These are phyloP conservation scores for Drosophila cardini DNA, from an alignment of 1,140 invertebrate species.

Conservation along the genomic window DNA sequence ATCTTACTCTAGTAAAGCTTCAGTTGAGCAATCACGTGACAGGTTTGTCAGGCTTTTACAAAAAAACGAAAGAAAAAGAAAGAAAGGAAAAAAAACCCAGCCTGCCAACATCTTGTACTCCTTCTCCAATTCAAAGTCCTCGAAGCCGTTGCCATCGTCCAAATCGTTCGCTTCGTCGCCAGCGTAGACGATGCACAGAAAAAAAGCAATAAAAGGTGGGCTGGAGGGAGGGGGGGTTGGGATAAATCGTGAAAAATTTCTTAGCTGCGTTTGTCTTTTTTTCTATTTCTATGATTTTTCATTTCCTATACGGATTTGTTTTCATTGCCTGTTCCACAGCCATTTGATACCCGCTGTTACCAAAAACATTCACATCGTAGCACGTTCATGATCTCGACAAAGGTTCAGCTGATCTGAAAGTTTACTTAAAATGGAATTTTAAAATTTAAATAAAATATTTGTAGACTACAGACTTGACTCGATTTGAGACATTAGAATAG, in stretches of 20 bases:
- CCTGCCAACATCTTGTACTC: conserved; percentile 51
- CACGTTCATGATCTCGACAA: neutral
- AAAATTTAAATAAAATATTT: too few species aligned
- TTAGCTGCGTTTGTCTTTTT: conserved; percentile 31
- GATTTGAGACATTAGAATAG: neutral
- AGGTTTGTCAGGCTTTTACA: conserved; percentile 74
- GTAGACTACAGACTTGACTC: too few species aligned
- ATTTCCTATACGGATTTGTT: conserved; percentile 24
- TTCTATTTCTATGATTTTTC: conserved; percentile 40
- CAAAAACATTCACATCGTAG: neutral
- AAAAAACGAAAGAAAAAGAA: too few species aligned
- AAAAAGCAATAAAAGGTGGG: neutral
- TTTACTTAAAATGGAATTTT: too few species aligned
- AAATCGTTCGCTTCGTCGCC: conserved; percentile 12
- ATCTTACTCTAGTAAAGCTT: conserved; percentile 27
- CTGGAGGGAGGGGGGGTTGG: too few species aligned
- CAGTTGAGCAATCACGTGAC: conserved; percentile 77
- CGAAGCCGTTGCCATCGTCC: neutral
- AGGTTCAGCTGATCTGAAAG: neutral
- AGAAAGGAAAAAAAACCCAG: conserved; percentile 46
- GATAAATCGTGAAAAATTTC: conserved; percentile 53
- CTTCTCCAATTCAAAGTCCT: neutral
- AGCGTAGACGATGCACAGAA: neutral
- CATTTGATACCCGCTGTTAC: conserved; percentile 32
- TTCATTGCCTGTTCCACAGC: conserved; percentile 28